Conservation (phyloP, 2,888 invertebrate species). For the Nemoura dubitans region DNA sequence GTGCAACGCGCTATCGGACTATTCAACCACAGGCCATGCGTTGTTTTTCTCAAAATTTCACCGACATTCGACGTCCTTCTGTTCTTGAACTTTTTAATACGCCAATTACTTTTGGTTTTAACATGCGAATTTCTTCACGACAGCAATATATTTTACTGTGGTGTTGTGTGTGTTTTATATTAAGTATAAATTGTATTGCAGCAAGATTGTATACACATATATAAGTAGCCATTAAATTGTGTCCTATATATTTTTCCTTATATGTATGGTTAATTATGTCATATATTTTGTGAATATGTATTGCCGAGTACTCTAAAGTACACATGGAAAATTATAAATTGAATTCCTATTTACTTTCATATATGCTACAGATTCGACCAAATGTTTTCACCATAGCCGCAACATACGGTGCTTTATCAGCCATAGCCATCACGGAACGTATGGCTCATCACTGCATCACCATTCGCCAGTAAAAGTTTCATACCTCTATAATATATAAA, state of each 20-base stretch:
- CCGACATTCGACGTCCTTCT: not conserved
- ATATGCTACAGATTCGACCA: no score
- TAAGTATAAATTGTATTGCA: not conserved
- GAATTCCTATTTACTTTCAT: no score
- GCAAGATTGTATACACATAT: no score
- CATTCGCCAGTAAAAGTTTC: no score
- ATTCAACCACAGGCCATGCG: not conserved
- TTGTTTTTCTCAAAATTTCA: not conserved
- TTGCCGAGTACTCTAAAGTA: not conserved
- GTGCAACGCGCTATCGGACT: not conserved
- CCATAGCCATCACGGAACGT: no score
- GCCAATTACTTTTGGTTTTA: not conserved
- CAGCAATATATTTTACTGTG: not conserved
- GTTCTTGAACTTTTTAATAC: not conserved
- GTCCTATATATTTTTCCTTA: not conserved
- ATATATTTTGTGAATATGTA: not conserved
- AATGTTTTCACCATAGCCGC: no score
- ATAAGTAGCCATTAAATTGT: not conserved
- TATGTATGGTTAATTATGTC: not conserved
- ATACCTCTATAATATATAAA: no score
- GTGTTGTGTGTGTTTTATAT: not conserved
- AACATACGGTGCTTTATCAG: no score
- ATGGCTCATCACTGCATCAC: no score
- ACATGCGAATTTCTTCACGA: slow-evolving; percentile 27
- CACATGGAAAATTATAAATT: no score